These are phyloP conservation scores for Erythrocercus mccallii DNA, from an alignment of 2,113 vertebrate species.

Conservation along the genomic window DNA sequence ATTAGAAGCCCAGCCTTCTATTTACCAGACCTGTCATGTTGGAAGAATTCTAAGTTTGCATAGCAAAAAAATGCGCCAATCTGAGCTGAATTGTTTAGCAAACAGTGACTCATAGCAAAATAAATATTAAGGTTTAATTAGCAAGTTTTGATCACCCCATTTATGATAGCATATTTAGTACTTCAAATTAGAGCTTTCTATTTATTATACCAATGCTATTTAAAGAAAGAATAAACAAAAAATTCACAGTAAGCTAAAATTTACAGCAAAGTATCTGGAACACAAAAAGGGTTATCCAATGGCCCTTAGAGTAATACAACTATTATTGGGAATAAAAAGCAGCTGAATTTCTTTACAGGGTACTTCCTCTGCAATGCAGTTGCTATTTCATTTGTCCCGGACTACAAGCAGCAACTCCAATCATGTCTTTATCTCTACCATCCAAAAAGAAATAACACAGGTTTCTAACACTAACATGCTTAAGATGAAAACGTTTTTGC, in stretches of 20 bases:
- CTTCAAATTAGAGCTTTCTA: neutral
- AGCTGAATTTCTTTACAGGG: neutral
- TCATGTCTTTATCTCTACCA: neutral
- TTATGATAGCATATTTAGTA: neutral
- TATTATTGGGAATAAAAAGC: neutral
- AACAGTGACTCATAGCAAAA: neutral
- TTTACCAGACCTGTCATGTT: neutral
- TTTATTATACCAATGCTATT: neutral
- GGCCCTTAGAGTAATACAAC: neutral
- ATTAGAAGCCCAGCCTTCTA: neutral
- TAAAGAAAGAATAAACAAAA: neutral
- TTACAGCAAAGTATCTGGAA: neutral
- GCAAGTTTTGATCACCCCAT: neutral
- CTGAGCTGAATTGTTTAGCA: neutral
- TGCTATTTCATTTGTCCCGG: neutral
- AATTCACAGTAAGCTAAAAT: neutral
- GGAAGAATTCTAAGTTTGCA: neutral
- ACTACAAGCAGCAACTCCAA: neutral
- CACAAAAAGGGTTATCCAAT: too few species aligned
- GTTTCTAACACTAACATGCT: neutral
- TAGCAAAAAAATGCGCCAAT: neutral
- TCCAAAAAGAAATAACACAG: neutral
- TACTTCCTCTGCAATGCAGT: neutral
- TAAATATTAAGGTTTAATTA: neutral
- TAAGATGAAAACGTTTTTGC: neutral